A percentile compares a stretch with the other conserved stretches of the same genome.
These are phyloP conservation scores for Esox masquinongy DNA, from an alignment of 2,797 vertebrate genomes.

Conservation along the genomic window DNA sequence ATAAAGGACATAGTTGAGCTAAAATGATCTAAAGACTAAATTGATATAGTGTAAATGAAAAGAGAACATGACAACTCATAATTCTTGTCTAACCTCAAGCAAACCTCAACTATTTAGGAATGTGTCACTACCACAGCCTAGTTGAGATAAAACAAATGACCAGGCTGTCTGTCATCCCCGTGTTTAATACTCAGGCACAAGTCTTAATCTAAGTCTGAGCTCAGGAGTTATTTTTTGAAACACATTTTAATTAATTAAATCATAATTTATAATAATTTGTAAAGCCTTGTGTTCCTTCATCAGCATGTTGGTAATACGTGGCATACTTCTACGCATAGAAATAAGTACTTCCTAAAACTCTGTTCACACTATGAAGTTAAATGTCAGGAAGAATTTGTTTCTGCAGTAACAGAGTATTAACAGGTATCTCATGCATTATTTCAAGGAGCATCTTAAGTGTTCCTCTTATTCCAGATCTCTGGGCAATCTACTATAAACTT, in stretches of 20 bases:
- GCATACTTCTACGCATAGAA: too few species aligned
- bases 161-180: constrained; percentile 52
- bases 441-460: background rate
- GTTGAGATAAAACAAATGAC: constrained; percentile 50
- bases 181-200: constrained; percentile 33
- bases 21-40: background rate
- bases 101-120: constrained; percentile 40
- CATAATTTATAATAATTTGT: too few species aligned
- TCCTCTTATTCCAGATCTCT: background rate
- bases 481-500: background rate
- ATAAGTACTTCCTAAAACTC: too few species aligned
- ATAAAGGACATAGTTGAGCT: background rate
- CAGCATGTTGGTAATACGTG: too few species aligned
- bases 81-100: constrained; percentile 45
- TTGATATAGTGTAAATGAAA: background rate
- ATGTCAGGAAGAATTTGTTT: background rate
- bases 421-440: background rate
- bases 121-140: constrained; percentile 29
- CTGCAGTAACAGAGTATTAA: background rate
- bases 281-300: too few species aligned
- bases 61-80: background rate
- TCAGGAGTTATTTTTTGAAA: constrained; percentile 30
- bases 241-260: too few species aligned
- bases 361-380: background rate
- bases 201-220: too few species aligned